Conservation (phyloP, 23 tunicate species). For the Trididemnum clinides region DNA sequence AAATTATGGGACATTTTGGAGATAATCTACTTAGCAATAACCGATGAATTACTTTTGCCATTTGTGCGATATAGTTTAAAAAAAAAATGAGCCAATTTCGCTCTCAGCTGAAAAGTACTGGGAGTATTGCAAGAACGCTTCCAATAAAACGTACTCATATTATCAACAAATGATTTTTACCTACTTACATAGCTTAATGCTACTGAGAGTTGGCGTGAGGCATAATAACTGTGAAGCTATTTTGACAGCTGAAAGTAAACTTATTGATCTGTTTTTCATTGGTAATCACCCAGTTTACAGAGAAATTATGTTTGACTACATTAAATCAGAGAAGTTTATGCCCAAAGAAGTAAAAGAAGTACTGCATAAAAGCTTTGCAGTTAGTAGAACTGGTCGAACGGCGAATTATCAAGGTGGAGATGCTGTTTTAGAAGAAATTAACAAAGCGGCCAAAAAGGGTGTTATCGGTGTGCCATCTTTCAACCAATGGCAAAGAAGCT, state of each 20-base stretch:
- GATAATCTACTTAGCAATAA: not conserved
- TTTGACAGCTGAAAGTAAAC: slow-evolving; percentile 3
- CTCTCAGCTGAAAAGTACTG: not conserved
- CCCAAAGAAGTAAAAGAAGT: not conserved
- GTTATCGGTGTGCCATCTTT: not conserved
- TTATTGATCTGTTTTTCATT: not conserved
- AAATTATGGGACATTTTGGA: not conserved
- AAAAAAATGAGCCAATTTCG: not conserved
- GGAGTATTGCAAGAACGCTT: not conserved
- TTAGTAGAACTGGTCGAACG: not conserved
- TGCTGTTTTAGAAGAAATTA: slow-evolving; percentile 6
- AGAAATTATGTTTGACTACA: not conserved
- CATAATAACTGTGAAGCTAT: slow-evolving; percentile 24
- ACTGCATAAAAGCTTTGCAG: not conserved
- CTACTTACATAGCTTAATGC: slow-evolving; percentile 3
- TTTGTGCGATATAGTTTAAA: not conserved
- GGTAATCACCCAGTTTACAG: not conserved
- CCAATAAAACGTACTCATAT: not conserved
- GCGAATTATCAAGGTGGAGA: slow-evolving; percentile 14
- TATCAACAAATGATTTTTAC: not conserved
- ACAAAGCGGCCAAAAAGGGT: not conserved
- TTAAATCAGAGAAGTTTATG: not conserved
- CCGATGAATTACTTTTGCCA: slow-evolving; percentile 14
- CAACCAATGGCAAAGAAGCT: slow-evolving; percentile 3
- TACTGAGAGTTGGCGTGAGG: not conserved